Evolutionary conservation across 1,140 invertebrate species (phyloP).

Genomic region (Lithobius niger): DNA sequence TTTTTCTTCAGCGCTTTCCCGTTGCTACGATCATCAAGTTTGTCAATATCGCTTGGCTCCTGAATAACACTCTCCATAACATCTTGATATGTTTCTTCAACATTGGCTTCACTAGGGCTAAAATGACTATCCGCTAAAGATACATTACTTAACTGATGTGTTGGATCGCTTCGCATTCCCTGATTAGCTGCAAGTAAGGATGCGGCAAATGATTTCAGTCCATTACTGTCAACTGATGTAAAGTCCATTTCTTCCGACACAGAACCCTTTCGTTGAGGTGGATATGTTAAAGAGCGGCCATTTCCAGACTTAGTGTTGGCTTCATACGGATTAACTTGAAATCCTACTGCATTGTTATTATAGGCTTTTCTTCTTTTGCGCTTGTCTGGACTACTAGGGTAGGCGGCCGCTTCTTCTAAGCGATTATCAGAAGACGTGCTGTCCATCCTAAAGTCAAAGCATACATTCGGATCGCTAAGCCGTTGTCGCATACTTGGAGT

Average conservation of each 20-base stretch:
- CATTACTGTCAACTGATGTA: constrained; percentile 28
- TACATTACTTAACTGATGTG: constrained; percentile 22
- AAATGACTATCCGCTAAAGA: constrained; percentile 27
- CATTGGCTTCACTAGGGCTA: constrained; percentile 21
- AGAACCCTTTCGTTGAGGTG: constrained; percentile 24
- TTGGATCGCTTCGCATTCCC: constrained; percentile 15
- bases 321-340: constrained; percentile 4
- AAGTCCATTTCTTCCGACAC: constrained; percentile 21
- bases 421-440: neutral
- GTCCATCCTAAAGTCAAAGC: neutral
- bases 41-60: constrained; percentile 16
- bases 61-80: constrained; percentile 19
- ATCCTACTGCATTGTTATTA: neutral
- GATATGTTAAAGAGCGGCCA: constrained; percentile 26
- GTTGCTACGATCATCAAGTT: constrained; percentile 20
- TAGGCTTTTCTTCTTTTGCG: neutral
- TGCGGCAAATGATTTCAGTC: constrained; percentile 22
- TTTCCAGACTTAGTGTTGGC: constrained; percentile 10
- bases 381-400: neutral
- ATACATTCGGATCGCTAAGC: neutral
- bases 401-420: neutral
- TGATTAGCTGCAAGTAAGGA: neutral
- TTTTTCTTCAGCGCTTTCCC: constrained; percentile 28
- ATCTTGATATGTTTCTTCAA: constrained; percentile 22
- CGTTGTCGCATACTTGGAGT: neutral